Percentiles rank a stretch among this genome's conserved stretches.
Conservation (phyloP, 2,888 invertebrate genomes). For the Amblyjoppa fuscipennis region DNA sequence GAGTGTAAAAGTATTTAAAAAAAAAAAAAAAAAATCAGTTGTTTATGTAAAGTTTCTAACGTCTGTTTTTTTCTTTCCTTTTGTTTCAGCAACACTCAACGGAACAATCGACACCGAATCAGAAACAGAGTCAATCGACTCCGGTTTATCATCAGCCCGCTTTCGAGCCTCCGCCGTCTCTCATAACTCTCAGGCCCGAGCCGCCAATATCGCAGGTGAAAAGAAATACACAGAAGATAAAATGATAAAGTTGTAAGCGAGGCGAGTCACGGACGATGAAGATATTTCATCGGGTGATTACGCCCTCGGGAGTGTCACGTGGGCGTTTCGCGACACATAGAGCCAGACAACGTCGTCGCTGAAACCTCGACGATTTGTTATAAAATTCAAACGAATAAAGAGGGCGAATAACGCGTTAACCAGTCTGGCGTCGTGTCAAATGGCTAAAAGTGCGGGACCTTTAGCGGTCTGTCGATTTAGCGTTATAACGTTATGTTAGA, state of each 20-base stretch:
- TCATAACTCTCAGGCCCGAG: slow-evolving; percentile 90
- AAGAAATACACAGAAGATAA: background rate
- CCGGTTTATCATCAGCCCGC: slow-evolving; percentile 65
- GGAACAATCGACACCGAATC: slow-evolving; percentile 69
- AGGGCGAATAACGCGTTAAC: background rate
- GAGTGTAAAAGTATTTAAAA: background rate
- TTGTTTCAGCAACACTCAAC: slow-evolving; percentile 72
- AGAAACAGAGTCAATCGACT: slow-evolving; percentile 69
- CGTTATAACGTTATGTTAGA: background rate
- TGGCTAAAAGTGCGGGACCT: slow-evolving; percentile 33
- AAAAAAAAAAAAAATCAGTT: background rate
- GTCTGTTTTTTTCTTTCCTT: slow-evolving; percentile 22
- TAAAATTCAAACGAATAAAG: background rate
- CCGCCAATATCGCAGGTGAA: slow-evolving; percentile 90
- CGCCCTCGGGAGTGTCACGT: slow-evolving; percentile 4
- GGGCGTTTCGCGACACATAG: slow-evolving; percentile 25
- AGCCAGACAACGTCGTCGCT: slow-evolving; percentile 40
- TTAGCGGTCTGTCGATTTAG: background rate
- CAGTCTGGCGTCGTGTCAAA: slow-evolving; percentile 56
- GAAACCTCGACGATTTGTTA: slow-evolving; percentile 23
- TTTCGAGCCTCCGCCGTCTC: slow-evolving; percentile 89
- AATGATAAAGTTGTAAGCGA: background rate
- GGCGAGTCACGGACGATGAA: background rate
- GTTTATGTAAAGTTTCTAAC: slow-evolving; percentile 1
- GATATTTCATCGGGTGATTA: background rate